phyloP scores from a whole-genome alignment of 2,888 invertebrate genomes.

The Emmelina monodactyla region DNA sequence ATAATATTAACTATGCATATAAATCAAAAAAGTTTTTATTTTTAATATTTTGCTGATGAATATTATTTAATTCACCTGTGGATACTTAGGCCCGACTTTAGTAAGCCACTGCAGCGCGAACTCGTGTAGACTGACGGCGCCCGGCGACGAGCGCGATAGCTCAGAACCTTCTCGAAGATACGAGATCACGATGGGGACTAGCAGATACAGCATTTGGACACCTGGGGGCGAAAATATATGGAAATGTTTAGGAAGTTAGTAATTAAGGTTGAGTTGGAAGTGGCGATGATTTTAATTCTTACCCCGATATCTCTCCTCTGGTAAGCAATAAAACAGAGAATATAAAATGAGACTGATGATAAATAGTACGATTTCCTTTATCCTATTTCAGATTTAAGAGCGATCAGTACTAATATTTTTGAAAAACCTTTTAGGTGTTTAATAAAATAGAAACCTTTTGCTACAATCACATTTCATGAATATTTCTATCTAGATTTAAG shows the following conservation, averaged over 20 bases:
- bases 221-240: conserved; percentile 62
- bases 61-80: conserved; percentile 78
- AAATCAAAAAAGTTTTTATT: too few relatives aligned
- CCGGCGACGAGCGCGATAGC: conserved; percentile 52
- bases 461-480: too few relatives aligned
- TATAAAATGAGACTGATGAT: too few relatives aligned
- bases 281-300: conserved; percentile 10
- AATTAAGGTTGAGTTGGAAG: too few relatives aligned
- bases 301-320: conserved; percentile 35
- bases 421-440: too few relatives aligned
- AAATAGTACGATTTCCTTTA: too few relatives aligned
- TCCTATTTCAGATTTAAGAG: too few relatives aligned
- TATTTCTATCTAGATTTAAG: too few relatives aligned
- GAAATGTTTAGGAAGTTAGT: not conserved
- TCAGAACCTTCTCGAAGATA: conserved; percentile 77
- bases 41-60: too few relatives aligned
- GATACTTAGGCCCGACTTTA: conserved; percentile 91
- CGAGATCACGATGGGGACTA: conserved; percentile 90
- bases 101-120: conserved; percentile 89
- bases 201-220: conserved; percentile 85
- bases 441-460: too few relatives aligned
- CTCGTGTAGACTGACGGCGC: conserved; percentile 80
- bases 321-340: not conserved
- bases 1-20: too few relatives aligned
- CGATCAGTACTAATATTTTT: too few relatives aligned